Evolutionary conservation across 2,113 vertebrate species (phyloP), one percentile per base, ranked within the genome.

Genomic region (Amazona guildingii): DNA sequence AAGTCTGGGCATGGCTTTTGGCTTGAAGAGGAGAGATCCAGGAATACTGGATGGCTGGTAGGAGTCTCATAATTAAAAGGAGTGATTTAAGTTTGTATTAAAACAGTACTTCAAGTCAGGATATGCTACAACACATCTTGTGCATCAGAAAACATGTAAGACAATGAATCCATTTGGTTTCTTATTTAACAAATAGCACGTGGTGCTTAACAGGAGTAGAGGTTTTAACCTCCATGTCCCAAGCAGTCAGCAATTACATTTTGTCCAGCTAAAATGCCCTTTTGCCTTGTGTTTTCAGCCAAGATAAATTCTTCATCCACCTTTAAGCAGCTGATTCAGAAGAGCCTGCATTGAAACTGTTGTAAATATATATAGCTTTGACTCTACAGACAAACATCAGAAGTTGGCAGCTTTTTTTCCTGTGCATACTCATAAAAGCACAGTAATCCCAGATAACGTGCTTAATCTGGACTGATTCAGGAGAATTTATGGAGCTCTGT

Each of bases 221-320:
- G 86, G 79, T 92, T 94, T 92, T 92, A 96, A 94, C 83, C 87
- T 93, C 92, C n/a, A 21, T 24, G 44, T 90, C 92, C 41, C 73
- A 74, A 81, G 72, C 69, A 95, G 88, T 35, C 66, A 91, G 76
- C 74, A 96, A 92, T 69, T 92, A 64, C 44, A 89, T 85, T 95
- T 79, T 82, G 54, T 68, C 74, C 86, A 72, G 67, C 54, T 96
- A 89, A 95, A 95, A 97, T 29, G 21, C 33, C 37, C 84, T 77
- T 74, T 69, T 59, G 86, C 2, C 6, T 92, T 91, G 43, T 86
- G 59, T 75, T 95, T 92, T 68, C 81, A 95, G 81, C 49, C 68
- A 94, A 83, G 62, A 55, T 48, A 66, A 69, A 79, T 24, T 75
- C 77, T 61, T 75, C 73, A 33, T 69, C 74, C 39, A 79, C 55